A percentile compares a stretch with the other conserved stretches of the same genome.
These are phyloP conservation scores for Archivesica marissinica DNA, from an alignment of 1,140 invertebrate species.

Conservation along the genomic window DNA sequence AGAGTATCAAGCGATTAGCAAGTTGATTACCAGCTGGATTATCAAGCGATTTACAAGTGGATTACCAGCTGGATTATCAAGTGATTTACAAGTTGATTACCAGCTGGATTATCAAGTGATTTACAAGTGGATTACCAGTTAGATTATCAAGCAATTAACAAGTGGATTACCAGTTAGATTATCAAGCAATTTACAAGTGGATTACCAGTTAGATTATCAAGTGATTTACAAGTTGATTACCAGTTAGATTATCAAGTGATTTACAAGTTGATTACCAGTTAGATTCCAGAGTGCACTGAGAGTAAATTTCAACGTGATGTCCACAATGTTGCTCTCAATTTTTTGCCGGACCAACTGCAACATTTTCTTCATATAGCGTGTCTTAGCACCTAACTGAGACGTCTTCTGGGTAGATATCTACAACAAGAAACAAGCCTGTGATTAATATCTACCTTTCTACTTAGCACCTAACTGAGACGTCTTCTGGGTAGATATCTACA, in stretches of 20 bases:
- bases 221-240: too few relatives aligned
- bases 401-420: conserved; percentile 91
- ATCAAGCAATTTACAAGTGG: too few relatives aligned
- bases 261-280: conserved; percentile 87
- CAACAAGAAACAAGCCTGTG: conserved; percentile 6
- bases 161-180: too few relatives aligned
- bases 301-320: conserved; percentile 93
- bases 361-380: conserved; percentile 90
- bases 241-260: conserved; percentile 93
- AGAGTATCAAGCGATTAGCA: too few relatives aligned
- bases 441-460: too few relatives aligned
- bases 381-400: conserved; percentile 88
- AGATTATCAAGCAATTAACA: neutral
- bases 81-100: too few relatives aligned
- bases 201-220: too few relatives aligned
- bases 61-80: too few relatives aligned
- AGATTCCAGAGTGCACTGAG: conserved; percentile 93
- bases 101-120: neutral
- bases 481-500: conserved; percentile 90
- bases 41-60: too few relatives aligned
- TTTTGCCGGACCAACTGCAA: conserved; percentile 89
- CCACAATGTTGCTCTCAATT: conserved; percentile 85
- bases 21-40: too few relatives aligned
- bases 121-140: too few relatives aligned
- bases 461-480: conserved; percentile 90